Evolutionary conservation across 1,140 invertebrate species (phyloP).

Genomic region (Cotesia vestalis): DNA sequence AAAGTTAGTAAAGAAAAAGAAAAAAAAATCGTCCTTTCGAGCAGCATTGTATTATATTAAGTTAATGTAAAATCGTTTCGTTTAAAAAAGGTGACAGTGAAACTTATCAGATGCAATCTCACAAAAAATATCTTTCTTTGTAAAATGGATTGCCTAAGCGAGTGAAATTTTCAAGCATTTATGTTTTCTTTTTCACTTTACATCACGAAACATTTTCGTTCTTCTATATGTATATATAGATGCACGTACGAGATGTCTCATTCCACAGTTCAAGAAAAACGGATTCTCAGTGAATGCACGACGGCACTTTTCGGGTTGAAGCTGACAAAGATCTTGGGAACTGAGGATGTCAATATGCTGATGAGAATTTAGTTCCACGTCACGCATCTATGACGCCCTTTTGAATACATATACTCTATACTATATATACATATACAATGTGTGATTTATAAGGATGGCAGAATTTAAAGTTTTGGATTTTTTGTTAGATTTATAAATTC

Average conservation of each 20-base stretch:
- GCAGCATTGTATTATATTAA: background rate
- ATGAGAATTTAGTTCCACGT: conserved; percentile 52
- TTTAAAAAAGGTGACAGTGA: background rate
- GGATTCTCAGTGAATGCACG: conserved; percentile 12
- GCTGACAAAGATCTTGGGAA: conserved; percentile 25
- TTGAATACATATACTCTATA: background rate
- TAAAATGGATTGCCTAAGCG: conserved; percentile 5
- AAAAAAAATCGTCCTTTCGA: background rate
- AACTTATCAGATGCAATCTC: conserved; percentile 19
- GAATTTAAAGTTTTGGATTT: no score
- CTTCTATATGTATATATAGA: background rate
- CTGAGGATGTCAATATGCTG: conserved; percentile 45
- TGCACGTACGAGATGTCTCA: background rate
- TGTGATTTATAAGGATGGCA: no score
- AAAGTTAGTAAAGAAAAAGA: no score
- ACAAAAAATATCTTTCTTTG: conserved; percentile 15
- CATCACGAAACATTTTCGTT: background rate
- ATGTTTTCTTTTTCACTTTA: background rate
- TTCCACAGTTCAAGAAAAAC: background rate
- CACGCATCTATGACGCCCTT: conserved; percentile 37
- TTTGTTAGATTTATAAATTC: no score
- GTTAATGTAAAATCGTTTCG: background rate
- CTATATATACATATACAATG: no score
- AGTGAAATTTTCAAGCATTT: conserved; percentile 9
- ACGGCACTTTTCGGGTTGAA: conserved; percentile 23